Percentiles rank a stretch among this genome's conserved stretches.
Conservation (phyloP, 2,797 vertebrate species). For the Hoplostethus mediterraneus region DNA sequence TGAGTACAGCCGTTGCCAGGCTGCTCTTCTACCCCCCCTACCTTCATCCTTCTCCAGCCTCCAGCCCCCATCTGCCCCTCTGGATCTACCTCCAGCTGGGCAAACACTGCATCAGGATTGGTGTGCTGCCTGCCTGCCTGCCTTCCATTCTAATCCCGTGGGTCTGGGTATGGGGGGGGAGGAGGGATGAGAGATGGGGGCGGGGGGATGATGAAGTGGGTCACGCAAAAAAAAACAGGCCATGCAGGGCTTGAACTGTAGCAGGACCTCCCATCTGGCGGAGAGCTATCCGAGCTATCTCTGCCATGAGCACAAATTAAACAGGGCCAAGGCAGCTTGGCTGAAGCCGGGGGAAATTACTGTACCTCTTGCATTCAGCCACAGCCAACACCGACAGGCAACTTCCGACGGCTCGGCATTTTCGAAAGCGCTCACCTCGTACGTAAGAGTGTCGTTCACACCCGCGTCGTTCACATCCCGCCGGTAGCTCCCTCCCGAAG, state of each 20-base stretch:
- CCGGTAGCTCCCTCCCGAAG: not conserved
- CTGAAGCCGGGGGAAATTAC: not conserved
- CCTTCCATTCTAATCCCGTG: constrained; percentile 66
- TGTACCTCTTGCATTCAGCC: not conserved
- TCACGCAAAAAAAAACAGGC: constrained; percentile 72
- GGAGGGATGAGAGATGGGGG: constrained; percentile 20
- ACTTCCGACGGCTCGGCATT: not conserved
- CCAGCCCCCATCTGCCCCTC: constrained; percentile 25
- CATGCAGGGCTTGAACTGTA: constrained; percentile 66
- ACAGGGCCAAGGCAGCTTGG: constrained; percentile 14
- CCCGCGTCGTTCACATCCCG: no score
- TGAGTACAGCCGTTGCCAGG: constrained; percentile 5
- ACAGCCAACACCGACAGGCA: not conserved
- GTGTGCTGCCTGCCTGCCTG: constrained; percentile 19
- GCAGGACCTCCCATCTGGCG: constrained; percentile 75
- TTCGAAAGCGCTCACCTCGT: no score
- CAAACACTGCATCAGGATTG: constrained; percentile 23
- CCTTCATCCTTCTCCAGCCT: constrained; percentile 21
- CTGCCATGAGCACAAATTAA: constrained; percentile 27
- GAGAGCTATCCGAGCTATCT: constrained; percentile 7
- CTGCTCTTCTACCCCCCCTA: not conserved
- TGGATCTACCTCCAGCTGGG: constrained; percentile 29
- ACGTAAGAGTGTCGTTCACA: not conserved
- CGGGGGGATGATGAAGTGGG: constrained; percentile 69
- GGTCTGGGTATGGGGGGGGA: constrained; percentile 41